Base-by-base conservation (phyloP, 1,140 invertebrate genomes). In the Temnothorax nylanderi region DNA sequence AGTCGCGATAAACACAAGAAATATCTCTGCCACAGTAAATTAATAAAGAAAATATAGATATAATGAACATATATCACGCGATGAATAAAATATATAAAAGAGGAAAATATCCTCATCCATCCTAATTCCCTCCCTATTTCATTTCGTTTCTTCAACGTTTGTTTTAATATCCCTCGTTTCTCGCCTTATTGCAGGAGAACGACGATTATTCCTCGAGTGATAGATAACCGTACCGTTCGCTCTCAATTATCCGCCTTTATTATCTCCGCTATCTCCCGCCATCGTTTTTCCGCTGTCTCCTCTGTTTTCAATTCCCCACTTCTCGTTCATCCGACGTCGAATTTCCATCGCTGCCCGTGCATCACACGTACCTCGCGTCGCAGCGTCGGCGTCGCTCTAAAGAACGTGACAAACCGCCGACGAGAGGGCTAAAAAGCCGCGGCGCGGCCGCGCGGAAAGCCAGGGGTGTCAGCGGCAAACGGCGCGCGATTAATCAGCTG, bases 401-500 rank as follows among this genome's bases (percentile, higher is more conserved):
- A 87, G 81, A 80, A 89, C 72, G 86, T 85, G 78, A 86, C 76
- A 88, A 87, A 85, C 75, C 74, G 67, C 51, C 69, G 56, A n/a
- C 18, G 78, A 21, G 85, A 49, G 89, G 41, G 47, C 47, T 44
- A 65, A 85, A 76, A 78, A 85, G 82, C 74, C 37, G 16, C 47
- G 37, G n/a, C 34, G 72, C 51, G 78, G 58, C 69, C 58, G 76
- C 32, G 62, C 82, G 60, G 72, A 69, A 86, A 58, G 87, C 71
- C 56, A 54, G 77, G 16, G 71, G 84, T 82, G 90, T 91, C 92
- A 92, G 26, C 85, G 87, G 71, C 90, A 92, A 92, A 91, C 87
- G 90, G 90, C 76, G 64, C 41, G 85, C 81, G 85, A 93, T 93
- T 93, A 93, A 93, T 93, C 91, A 92, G 88, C 86, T 47, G 21